Conservation (phyloP, 2,888 invertebrate species). For the Deilephila elpenor region DNA sequence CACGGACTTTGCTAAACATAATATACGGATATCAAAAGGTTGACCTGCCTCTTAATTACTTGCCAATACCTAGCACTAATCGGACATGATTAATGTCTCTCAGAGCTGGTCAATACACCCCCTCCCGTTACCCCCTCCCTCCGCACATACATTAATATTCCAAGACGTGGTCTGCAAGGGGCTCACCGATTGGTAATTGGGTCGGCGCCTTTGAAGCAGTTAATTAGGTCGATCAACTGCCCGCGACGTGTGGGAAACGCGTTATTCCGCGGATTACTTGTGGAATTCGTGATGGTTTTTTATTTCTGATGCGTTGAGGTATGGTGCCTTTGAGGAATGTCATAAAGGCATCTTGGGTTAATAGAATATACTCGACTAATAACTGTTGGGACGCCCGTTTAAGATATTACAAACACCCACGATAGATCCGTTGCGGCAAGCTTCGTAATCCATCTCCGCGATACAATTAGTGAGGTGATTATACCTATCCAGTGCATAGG, state of each 20-base stretch:
- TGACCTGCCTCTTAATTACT: no score
- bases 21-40: no score
- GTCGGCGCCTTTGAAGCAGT: slow-evolving; percentile 1
- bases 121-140: neutral
- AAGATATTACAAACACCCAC: no score
- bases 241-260: neutral
- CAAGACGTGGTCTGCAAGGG: neutral
- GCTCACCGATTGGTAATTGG: neutral
- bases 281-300: neutral
- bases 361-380: no score
- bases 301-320: neutral
- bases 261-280: slow-evolving; percentile 1
- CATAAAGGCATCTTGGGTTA: no score
- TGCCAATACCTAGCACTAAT: neutral
- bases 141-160: neutral
- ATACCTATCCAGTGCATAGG: no score
- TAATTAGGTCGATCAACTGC: slow-evolving; percentile 14
- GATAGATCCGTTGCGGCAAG: no score
- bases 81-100: neutral
- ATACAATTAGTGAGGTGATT: no score
- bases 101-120: neutral
- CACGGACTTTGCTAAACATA: no score
- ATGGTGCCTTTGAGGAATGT: no score
- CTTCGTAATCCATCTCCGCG: no score
- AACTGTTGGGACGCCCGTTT: no score